Percentiles rank a stretch among this genome's conserved stretches.
These are phyloP conservation scores for Melinopterus prodromus DNA, from an alignment of 2,888 invertebrate species.

Conservation along the genomic window DNA sequence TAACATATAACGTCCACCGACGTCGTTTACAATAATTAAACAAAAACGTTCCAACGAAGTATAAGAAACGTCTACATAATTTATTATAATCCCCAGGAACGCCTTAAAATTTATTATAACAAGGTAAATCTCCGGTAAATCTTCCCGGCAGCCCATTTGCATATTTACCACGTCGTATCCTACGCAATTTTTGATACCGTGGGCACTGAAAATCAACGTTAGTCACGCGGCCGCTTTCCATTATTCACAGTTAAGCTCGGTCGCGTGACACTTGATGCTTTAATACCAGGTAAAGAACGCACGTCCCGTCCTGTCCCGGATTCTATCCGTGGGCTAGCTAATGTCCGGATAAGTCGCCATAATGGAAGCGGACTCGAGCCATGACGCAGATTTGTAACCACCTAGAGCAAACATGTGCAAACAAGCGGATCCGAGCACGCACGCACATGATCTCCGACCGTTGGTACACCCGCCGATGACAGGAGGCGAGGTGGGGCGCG, in stretches of 20 bases:
- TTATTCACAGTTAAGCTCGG: background rate
- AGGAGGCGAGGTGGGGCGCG: background rate
- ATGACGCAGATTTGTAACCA: background rate
- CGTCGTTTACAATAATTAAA: background rate
- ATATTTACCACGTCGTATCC: background rate
- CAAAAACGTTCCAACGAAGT: background rate
- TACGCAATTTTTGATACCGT: background rate
- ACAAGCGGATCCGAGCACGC: background rate
- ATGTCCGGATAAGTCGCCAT: background rate
- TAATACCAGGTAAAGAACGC: background rate
- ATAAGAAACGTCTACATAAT: background rate
- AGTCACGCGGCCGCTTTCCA: background rate
- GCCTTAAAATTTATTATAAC: background rate
- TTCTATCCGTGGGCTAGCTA: background rate
- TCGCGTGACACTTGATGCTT: background rate
- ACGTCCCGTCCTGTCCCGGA: background rate
- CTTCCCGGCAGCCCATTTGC: background rate
- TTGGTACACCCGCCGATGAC: background rate
- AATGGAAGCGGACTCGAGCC: background rate
- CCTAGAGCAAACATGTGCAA: conserved; percentile 4
- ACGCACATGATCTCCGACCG: background rate
- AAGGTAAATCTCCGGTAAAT: background rate
- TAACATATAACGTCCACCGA: background rate
- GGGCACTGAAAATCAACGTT: background rate
- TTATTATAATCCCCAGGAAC: background rate